Evolutionary conservation across 2,888 invertebrate genomes (phyloP), one percentile per base, ranked within the genome.

Genomic region (Aethes cnicana): DNA sequence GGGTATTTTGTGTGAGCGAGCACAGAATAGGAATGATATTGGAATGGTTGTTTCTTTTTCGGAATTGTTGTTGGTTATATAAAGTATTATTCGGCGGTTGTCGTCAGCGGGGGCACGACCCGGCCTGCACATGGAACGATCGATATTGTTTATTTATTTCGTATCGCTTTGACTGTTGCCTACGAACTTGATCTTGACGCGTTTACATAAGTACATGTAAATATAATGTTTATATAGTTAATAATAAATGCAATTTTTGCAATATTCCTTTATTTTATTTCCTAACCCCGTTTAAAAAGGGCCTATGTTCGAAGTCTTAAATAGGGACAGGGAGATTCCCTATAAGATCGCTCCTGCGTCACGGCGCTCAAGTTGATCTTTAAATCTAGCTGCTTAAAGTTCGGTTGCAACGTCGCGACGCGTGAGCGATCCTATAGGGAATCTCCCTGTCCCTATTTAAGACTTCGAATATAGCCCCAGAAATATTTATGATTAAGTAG

Each of bases 171-270:
- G 88, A 88, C 84, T 85, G 87, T 88, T 88, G 87, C 85, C 78
- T 77, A 73, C 83, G 85, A 87, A 88, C 78, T 74, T 81, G 86
- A 86, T 85, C 81, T 84, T 85, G 80, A 84, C 82, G 87, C 86
- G 81, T 82, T 77, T 81, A 78, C 79, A 78, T 81, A 82, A n/a
- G n/a, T n/a, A n/a, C 79, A 78, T 85, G 86, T 88, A 88, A 87
- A 86, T 87, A 86, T 80, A 75, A 72, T 79, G 65, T 79, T 63
- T 73, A 73, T 73, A 65, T 68, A 74, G 73, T 71, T 68, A 66
- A 70, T 70, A 76, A 86, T 86, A 87, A 88, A 87, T 77, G 82
- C 82, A 81, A 70, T 72, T 78, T 74, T 78, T 86, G 84, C 84
- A 69, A 67, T 72, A 62, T 59, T 9, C 47, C 53, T 56, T 48